Conservation (phyloP, 2,888 invertebrate genomes). For the Agrochola lychnidis region DNA sequence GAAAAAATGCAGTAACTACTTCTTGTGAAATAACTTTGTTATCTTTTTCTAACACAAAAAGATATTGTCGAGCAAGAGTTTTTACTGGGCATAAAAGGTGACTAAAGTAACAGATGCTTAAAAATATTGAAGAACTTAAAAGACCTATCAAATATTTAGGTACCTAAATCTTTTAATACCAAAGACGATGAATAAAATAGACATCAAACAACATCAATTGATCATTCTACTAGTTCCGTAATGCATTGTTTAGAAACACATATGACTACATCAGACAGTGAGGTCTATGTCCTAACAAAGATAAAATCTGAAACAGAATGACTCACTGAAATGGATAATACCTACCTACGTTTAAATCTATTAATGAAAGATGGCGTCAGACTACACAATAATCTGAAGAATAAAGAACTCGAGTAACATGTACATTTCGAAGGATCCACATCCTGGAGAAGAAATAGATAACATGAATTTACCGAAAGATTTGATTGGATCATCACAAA, state of each 20-base stretch:
- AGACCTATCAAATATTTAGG: neutral
- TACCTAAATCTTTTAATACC: neutral
- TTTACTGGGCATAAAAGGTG: neutral
- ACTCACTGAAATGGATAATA: neutral
- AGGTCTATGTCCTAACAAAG: slow-evolving; percentile 32
- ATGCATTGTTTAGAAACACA: neutral
- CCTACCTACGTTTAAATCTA: neutral
- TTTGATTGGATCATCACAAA: neutral
- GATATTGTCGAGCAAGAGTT: neutral
- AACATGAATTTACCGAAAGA: neutral
- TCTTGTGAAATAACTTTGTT: neutral
- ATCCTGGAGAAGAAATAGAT: neutral
- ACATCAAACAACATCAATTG: neutral
- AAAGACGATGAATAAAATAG: neutral
- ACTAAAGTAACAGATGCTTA: neutral
- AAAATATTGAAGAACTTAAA: neutral
- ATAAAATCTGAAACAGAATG: slow-evolving; percentile 15
- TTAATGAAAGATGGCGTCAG: slow-evolving; percentile 18
- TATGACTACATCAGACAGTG: neutral
- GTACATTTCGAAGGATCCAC: too few relatives aligned
- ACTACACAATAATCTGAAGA: neutral
- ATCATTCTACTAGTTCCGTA: slow-evolving; percentile 1
- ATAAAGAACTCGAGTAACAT: neutral
- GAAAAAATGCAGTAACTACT: neutral
- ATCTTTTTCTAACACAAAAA: neutral